These are phyloP conservation scores for Anoura caudifer DNA, from an alignment of 2,113 vertebrate species.

Conservation along the genomic window DNA sequence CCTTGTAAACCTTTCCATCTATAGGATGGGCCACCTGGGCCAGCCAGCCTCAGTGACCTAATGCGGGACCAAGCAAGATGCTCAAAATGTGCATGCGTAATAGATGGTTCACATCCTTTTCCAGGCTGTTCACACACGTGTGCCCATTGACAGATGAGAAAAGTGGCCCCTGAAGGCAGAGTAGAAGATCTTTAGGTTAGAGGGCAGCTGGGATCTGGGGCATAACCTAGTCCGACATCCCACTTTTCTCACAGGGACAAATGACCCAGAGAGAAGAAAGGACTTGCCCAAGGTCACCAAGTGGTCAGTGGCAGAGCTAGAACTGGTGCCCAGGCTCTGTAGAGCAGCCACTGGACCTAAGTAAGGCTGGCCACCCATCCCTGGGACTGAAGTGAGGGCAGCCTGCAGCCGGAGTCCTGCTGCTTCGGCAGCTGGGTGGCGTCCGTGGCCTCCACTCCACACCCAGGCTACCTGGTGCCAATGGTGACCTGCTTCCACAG, in stretches of 20 bases:
- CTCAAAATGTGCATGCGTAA: fast-evolving
- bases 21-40: not conserved
- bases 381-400: not conserved
- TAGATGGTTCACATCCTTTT: not conserved
- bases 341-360: not conserved
- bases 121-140: not conserved
- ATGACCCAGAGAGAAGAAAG: not conserved
- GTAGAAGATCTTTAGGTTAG: not conserved
- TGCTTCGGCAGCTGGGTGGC: no score
- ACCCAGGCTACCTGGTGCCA: not conserved
- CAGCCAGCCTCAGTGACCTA: not conserved
- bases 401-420: not conserved
- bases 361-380: not conserved
- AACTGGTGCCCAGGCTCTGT: not conserved
- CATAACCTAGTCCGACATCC: not conserved
- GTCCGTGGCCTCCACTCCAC: not conserved
- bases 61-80: not conserved
- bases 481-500: not conserved
- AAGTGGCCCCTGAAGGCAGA: not conserved
- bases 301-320: not conserved
- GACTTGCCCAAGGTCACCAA: no score
- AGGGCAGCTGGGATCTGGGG: not conserved
- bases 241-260: not conserved
- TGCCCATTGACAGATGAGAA: not conserved
- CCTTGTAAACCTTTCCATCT: not conserved